These are phyloP conservation scores for Drosophila leonis DNA, from an alignment of 2,888 invertebrate genomes.

Conservation along the genomic window DNA sequence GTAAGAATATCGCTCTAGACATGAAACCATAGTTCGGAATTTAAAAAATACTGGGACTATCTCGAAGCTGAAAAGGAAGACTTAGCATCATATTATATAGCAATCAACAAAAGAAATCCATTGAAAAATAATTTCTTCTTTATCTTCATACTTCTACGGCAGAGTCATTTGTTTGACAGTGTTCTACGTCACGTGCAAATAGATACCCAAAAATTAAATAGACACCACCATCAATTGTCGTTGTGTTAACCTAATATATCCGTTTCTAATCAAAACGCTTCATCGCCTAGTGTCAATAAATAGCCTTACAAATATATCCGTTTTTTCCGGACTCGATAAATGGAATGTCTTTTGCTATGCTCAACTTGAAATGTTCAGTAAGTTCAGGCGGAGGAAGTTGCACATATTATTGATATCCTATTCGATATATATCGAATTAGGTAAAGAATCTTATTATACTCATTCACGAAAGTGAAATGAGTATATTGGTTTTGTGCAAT, in stretches of 20 bases:
- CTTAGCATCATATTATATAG: background rate
- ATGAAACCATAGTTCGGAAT: too few relatives aligned
- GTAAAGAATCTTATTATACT: too few relatives aligned
- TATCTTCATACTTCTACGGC: too few relatives aligned
- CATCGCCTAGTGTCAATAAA: conserved; percentile 11
- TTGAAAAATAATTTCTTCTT: background rate
- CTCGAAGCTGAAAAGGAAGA: too few relatives aligned
- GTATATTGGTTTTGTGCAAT: too few relatives aligned
- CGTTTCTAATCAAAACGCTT: conserved; percentile 28
- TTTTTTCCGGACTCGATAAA: background rate
- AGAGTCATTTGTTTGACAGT: background rate
- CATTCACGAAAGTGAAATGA: too few relatives aligned
- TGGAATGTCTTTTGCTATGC: background rate
- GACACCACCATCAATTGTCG: conserved; percentile 32
- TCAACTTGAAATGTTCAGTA: background rate
- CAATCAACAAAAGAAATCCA: background rate
- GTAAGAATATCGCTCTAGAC: too few relatives aligned
- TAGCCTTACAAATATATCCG: background rate
- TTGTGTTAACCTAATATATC: conserved; percentile 34
- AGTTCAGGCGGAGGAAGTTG: background rate
- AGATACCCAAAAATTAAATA: conserved; percentile 50
- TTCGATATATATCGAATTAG: too few relatives aligned
- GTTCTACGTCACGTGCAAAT: conserved; percentile 25
- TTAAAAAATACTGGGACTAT: background rate
- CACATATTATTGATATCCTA: too few relatives aligned